Percentiles rank a stretch among this genome's conserved stretches.
Evolutionary conservation across 2,888 invertebrate genomes (phyloP).

Genomic region (Chironomus tentans): DNA sequence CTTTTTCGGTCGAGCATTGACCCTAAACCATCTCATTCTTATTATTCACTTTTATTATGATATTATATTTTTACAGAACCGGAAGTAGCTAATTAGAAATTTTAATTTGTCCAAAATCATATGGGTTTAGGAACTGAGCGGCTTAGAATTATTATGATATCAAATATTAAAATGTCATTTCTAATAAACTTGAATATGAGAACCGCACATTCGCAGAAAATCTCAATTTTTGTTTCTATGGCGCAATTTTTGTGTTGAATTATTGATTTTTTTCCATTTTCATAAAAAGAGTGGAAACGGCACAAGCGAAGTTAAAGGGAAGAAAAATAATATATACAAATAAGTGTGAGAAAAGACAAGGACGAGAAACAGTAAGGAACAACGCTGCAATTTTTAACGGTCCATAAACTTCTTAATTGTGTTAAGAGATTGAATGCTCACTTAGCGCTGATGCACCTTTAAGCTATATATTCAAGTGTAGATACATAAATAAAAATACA

Average conservation of each 20-base stretch:
- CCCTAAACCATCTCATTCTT: neutral
- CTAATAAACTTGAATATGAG: neutral
- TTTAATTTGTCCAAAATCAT: slow-evolving; percentile 7
- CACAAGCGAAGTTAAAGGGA: neutral
- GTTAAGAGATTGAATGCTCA: neutral
- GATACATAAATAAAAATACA: neutral
- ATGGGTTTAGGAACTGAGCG: neutral
- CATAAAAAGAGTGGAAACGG: neutral
- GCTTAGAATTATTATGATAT: too few relatives aligned
- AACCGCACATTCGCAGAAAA: slow-evolving; percentile 1
- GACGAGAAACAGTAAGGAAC: neutral
- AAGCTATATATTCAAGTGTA: neutral
- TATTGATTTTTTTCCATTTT: slow-evolving; percentile 1
- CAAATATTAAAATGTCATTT: neutral
- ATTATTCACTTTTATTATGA: neutral
- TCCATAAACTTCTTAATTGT: neutral
- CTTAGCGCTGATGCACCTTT: neutral
- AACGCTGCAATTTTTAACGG: neutral
- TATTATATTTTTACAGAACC: neutral
- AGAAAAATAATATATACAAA: neutral
- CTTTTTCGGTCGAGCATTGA: neutral
- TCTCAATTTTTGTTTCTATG: slow-evolving; percentile 5
- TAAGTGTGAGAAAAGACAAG: neutral
- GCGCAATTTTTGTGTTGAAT: slow-evolving; percentile 12
- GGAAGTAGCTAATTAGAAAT: slow-evolving; percentile 23